Base-by-base conservation (phyloP, 1,140 invertebrate species). In the Drosophila baimaii region DNA sequence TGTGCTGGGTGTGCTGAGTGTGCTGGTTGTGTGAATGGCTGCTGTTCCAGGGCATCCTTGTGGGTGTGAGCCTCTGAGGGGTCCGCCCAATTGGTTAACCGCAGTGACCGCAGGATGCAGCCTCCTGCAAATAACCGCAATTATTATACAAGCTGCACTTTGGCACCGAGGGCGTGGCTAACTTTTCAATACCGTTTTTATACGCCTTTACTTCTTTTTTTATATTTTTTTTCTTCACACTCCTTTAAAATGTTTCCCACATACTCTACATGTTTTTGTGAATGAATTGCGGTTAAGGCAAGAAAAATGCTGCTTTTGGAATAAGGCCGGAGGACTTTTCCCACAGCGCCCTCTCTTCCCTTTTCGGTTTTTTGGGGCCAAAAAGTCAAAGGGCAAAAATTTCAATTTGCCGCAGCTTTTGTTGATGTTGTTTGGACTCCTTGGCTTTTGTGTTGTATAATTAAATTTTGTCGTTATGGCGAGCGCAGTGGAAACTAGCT, bases 71-170 rank as follows among this genome's bases (percentile, higher is more conserved):
- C 51, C 51, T 12, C n/a, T 15, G 23, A 17, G 61, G 15, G 1
- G 37, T 5, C 51, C 69, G 69, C 69, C 72, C 70, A 74, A 75
- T 65, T 65, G 72, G 72, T 74, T 75, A 75, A 64, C 83, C 83
- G 64, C 79, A 88, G 49, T 88, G 83, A 88, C 83, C 84, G 84
- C 83, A 89, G 80, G 84, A 69, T 71, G 80, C 84, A 80, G 65
- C 49, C 75, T 83, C 64, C 77, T 70, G 79, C 68, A 75, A 77
- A 44, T 65, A 88, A 89, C 83, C 83, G 84, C 83, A 88, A 88
- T 88, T 89, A 89, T 88, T 79, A 80, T 83, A 62, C 79, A 65
- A 72, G 64, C 65, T 71, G 74, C 64, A 59, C 55, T 52, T 43
- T 31, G 35, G 6, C 31, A 43, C 43, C n/a, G 35, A n/a, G 65